A percentile compares a stretch with the other conserved stretches of the same genome.
Evolutionary conservation across 2,113 vertebrate genomes (phyloP).

Genomic region (Ammodytes marinus): DNA sequence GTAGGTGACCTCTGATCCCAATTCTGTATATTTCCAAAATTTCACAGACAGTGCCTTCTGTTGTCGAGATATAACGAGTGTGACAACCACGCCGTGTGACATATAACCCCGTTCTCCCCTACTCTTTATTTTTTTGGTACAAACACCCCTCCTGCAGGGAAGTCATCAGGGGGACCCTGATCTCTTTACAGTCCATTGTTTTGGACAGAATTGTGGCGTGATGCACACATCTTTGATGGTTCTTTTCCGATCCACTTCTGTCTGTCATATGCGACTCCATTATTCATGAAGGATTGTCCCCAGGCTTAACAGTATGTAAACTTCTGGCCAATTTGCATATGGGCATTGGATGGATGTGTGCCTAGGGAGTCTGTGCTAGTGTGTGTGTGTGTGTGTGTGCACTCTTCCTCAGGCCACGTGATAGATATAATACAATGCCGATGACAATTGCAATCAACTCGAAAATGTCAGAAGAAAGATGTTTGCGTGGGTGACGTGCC

Average conservation of each 20-base stretch:
- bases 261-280: slow-evolving; percentile 60
- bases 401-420: not conserved
- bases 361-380: not conserved
- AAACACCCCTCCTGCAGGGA: not conserved
- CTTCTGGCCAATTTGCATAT: slow-evolving; percentile 64
- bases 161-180: not conserved
- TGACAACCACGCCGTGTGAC: too few species aligned
- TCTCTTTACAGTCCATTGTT: slow-evolving; percentile 9
- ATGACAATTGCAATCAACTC: slow-evolving; percentile 19
- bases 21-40: too few species aligned
- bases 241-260: slow-evolving; percentile 35
- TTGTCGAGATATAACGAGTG: too few species aligned
- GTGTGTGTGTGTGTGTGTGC: not conserved
- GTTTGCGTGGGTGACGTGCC: slow-evolving; percentile 12
- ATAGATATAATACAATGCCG: slow-evolving; percentile 9
- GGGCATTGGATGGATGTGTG: slow-evolving; percentile 12
- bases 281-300: slow-evolving; percentile 67
- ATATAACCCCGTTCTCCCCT: not conserved
- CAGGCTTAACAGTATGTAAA: slow-evolving; percentile 46
- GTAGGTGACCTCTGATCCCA: too few species aligned
- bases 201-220: slow-evolving; percentile 24
- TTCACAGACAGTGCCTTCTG: too few species aligned
- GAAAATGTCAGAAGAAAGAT: slow-evolving; percentile 23
- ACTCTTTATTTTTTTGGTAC: too few species aligned
- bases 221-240: slow-evolving; percentile 23